Base-by-base conservation (phyloP, 2,888 invertebrate species). In the Tillus elongatus region DNA sequence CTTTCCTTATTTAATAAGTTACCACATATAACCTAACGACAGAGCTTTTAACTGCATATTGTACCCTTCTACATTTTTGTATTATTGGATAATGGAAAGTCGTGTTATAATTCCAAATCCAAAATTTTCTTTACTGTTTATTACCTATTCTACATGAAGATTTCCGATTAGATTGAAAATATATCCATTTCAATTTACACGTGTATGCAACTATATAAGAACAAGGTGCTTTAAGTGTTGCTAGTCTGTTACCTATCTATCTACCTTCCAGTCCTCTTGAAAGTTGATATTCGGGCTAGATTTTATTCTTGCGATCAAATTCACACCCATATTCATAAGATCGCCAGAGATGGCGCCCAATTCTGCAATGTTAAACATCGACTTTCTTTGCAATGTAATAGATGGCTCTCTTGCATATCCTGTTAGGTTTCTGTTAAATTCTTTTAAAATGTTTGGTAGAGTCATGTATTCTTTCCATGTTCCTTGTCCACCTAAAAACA, bases 351-450 rank as follows among this genome's bases (percentile, higher is more conserved):
- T 69, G 2, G 77, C 74, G 0, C 69, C 74, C 33, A 61, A 50
- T 54, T 77, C 77, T 12, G 75, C 79, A 0, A 75, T 71, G 52
- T 79, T 77, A 41, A 78, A 73, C 48, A 68, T 65, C 0, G 74
- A 67, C 3, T 49, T 60, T 36, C 43, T 40, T 13, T 66, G 65
- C 15, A 61, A 61, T 1, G 70, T 61, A 3, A 69, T 53, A 0
- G 73, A 69, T 51, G 75, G 72, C 10, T 63, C 60, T 1, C 67
- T 39, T 0, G 79, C 69, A 46, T 73, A 79, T 0, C 81, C 81
- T 35, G 75, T 63, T 11, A 82, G 54, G 30, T 74, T 68, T 0
- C 76, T 75, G 59, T 80, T 81, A 55, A 74, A 81, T 53, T 71
- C 74, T 51, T 75, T 75, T 11, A 78, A 51, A 30, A 77, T 73